These are phyloP conservation scores for Toxonevra muliebris DNA, from an alignment of 2,888 invertebrate species.

Conservation along the genomic window DNA sequence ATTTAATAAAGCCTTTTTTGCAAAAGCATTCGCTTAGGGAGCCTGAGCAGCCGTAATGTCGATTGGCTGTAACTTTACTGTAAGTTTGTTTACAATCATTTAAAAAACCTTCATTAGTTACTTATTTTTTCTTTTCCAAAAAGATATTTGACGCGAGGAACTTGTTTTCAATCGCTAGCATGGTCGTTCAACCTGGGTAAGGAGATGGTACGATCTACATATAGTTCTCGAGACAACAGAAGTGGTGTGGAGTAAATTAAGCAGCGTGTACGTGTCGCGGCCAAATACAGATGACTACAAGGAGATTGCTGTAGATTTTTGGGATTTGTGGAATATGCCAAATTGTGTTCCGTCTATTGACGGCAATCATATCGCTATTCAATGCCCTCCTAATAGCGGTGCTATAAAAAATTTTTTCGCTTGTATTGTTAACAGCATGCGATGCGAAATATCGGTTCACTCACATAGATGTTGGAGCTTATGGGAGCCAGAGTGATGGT, in stretches of 20 bases:
- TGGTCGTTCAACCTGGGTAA: conserved; percentile 36
- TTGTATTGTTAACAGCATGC: no score
- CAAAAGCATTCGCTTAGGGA: conserved; percentile 24
- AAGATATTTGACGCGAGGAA: conserved; percentile 29
- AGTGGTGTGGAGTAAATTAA: conserved; percentile 29
- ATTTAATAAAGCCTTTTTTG: conserved; percentile 23
- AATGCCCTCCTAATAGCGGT: no score
- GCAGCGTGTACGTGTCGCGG: conserved; percentile 27
- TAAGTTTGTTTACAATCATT: conserved; percentile 17
- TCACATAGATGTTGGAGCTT: not conserved
- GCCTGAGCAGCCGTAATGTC: conserved; percentile 27
- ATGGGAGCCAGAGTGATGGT: no score
- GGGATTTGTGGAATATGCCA: conserved; percentile 22
- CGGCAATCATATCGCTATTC: no score
- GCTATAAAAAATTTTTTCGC: no score
- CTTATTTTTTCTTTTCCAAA: conserved; percentile 8
- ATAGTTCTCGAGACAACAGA: conserved; percentile 33
- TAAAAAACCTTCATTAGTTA: not conserved
- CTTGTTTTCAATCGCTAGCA: conserved; percentile 34
- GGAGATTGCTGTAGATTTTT: conserved; percentile 20
- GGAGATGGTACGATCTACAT: conserved; percentile 31
- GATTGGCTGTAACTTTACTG: conserved; percentile 32
- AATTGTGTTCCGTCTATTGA: no score
- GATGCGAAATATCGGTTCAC: no score
- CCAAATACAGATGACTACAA: conserved; percentile 17